Conservation (phyloP, 2,113 vertebrate genomes). For the Lepus americanus region DNA sequence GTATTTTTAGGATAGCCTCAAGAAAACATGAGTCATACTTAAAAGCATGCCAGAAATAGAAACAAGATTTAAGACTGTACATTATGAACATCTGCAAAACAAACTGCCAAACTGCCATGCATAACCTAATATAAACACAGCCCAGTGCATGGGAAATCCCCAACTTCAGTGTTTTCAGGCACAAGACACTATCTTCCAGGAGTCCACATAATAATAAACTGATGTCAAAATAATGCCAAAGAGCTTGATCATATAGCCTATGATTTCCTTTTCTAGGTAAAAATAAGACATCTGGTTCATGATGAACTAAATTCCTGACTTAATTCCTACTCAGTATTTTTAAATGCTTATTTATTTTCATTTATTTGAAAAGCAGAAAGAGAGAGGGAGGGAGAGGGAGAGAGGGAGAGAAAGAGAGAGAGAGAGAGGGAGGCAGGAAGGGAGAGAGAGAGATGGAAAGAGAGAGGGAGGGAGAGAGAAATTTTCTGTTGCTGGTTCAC, state of each 20-base stretch:
- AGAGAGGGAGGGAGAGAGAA: too few relatives aligned
- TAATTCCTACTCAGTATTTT: slow-evolving; percentile 30
- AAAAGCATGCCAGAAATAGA: slow-evolving; percentile 85
- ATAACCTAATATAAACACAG: slow-evolving; percentile 64
- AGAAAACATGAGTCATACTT: slow-evolving; percentile 82
- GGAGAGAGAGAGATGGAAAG: too few relatives aligned
- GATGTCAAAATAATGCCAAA: neutral
- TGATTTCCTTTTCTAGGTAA: slow-evolving; percentile 33
- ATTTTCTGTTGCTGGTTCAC: too few relatives aligned
- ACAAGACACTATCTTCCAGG: slow-evolving; percentile 41
- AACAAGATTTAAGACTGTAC: slow-evolving; percentile 80
- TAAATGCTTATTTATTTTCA: too few relatives aligned
- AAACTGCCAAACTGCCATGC: slow-evolving; percentile 65
- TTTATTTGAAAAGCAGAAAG: too few relatives aligned
- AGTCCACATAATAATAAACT: slow-evolving; percentile 31
- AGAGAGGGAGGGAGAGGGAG: too few relatives aligned
- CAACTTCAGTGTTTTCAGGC: neutral
- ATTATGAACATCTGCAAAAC: slow-evolving; percentile 81
- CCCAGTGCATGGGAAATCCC: neutral
- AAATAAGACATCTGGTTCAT: slow-evolving; percentile 59
- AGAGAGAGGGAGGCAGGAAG: too few relatives aligned
- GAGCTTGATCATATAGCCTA: neutral
- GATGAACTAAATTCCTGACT: slow-evolving; percentile 15
- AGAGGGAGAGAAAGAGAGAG: too few relatives aligned
- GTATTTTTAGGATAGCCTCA: slow-evolving; percentile 85